These are phyloP conservation scores for Setipinna tenuifilis DNA, from an alignment of 2,797 vertebrate genomes.

Conservation along the genomic window DNA sequence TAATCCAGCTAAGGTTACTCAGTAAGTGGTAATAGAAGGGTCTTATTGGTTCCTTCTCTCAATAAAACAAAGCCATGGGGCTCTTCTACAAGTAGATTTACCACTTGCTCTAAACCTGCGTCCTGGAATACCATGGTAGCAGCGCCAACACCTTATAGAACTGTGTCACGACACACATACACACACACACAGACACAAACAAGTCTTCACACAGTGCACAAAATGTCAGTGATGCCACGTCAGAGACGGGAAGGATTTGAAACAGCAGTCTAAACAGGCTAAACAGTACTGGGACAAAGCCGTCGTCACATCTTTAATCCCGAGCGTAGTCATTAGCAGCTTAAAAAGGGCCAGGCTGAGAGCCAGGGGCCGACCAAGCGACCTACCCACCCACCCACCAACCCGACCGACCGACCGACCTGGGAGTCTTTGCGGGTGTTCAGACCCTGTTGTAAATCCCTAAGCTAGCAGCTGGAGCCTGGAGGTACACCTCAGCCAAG, in stretches of 20 bases:
- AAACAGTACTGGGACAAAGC: conserved; percentile 3
- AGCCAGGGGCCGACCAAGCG: not conserved
- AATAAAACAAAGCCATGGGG: too few species aligned
- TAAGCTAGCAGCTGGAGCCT: not conserved
- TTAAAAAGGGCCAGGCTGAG: conserved; percentile 1
- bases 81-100: too few species aligned
- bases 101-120: too few species aligned
- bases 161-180: not conserved
- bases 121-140: too few species aligned
- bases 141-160: not conserved
- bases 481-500: not conserved
- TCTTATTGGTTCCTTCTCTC: too few species aligned
- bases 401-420: not conserved
- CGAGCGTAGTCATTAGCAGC: conserved; percentile 1
- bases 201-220: not conserved
- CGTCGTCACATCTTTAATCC: not conserved
- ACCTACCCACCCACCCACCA: too few species aligned
- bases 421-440: not conserved
- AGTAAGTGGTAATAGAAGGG: too few species aligned
- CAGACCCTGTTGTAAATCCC: not conserved
- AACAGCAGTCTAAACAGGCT: not conserved
- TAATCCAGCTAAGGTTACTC: too few species aligned
- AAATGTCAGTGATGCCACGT: not conserved
- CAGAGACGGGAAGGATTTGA: not conserved
- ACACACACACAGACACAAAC: not conserved